Evolutionary conservation across 2,797 vertebrate genomes (phyloP), one percentile per base, ranked within the genome.

Genomic region (Anolis apletophallus): DNA sequence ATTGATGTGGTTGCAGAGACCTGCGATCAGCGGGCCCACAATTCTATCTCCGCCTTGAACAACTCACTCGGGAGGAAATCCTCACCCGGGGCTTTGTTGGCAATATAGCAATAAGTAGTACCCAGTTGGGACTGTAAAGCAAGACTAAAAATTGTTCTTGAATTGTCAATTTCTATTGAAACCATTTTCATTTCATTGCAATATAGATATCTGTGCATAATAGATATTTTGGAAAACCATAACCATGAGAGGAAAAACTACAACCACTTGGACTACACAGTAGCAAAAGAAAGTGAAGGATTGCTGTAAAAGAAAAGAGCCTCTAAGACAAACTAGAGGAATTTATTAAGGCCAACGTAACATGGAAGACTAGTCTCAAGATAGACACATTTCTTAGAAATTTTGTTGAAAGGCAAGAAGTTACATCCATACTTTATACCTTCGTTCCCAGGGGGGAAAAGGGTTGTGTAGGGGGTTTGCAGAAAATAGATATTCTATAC

Each of bases 401-500:
- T 92, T 88, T 94, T 84, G 91, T 78, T 83, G 92, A 94, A 36
- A 89, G 91, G 91, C 94, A 95, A 77, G 90, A 90, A 94, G 85
- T 93, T 93, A 89, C 90, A 88, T 93, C 87, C 92, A 93, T 26
- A 64, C 32, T 79, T 72, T 64, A 64, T 73, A 79, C 40, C 54
- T 82, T 81, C 11, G 52, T 75, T 68, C 69, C 52, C 14, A 34
- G 73, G 85, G 69, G 69, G 40, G 69, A 76, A 72, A 36, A 32
- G 21, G 3, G 19, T 52, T 68, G 50, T 91, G 93, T 5, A 11
- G 57, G 61, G 12, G 10, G 61, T 91, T 95, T 96, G 95, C 94
- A 95, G 95, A 97, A 97, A 97, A 97, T 97, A 97, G 95, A 96
- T 85, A 95, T 97, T 96, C 29, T 96, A 96, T 97, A 97, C 94